Base-by-base conservation (phyloP, 2,113 vertebrate species). In the Bubo scandiacus region DNA sequence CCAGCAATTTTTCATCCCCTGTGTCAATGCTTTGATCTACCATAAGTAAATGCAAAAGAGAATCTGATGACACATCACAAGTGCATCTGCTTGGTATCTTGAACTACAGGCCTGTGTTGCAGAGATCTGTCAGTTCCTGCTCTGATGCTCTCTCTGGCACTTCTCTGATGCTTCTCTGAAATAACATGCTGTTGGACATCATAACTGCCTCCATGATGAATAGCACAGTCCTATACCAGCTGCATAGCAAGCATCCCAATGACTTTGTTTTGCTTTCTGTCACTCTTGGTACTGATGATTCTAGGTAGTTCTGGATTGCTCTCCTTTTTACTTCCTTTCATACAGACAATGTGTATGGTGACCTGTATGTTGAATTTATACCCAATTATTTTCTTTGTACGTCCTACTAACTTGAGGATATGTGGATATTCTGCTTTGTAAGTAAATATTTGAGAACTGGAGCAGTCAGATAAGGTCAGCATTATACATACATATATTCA, bases 21-120 rank as follows among this genome's bases (percentile, higher is more conserved):
- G 38, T 85, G 93, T 94, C 92, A 89, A 32, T 34, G 85, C 97
- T 97, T 97, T 97, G 97, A 97, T 97, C 95, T 93, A 62, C 80
- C 85, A 84, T 87, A 93, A 94, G 87, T 22, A 95, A 94, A 97
- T 96, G 92, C 75, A 94, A 91, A 95, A 91, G 80, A 79, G 84
- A 92, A 72, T 57, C 55, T 96, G 96, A 94, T 81, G 95, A 55
- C 87, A 96, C 94, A 97, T 96, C 94, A 96, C 40, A 95, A 96
- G 92, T 95, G 74, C 80, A 91, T 78, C 94, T 97, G 95, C 32
- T 80, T 75, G 84, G 78, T 92, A 42, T 75, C 94, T 81, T 65
- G 89, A 95, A 92, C 93, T 81, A 82, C 94, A 94, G 95, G 78
- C 42, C 63, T 38, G 78, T 18, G 68, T 67, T 83, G 86, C 90